A percentile compares a stretch with the other conserved stretches of the same genome.
phyloP scores from a whole-genome alignment of 2,888 invertebrate species.

The Pseudoips prasinana region DNA sequence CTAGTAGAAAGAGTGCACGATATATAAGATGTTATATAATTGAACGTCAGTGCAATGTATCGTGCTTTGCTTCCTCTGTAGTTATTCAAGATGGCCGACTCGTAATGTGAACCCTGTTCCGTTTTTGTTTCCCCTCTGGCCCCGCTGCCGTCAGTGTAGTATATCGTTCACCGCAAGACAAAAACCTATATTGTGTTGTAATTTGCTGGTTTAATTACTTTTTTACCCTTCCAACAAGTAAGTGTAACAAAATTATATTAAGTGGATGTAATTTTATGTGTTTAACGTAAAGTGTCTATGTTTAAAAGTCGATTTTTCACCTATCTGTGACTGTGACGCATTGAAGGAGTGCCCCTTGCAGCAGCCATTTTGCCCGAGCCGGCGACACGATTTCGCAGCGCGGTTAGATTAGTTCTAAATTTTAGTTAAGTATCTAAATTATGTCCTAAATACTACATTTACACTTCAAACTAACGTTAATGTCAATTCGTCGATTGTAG shows the following conservation, averaged over 20 bases:
- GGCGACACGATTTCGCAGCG: slow-evolving; percentile 79
- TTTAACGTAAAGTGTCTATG: slow-evolving; percentile 46
- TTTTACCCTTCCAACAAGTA: slow-evolving; percentile 81
- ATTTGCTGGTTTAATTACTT: slow-evolving; percentile 80
- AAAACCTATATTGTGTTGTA: slow-evolving; percentile 78
- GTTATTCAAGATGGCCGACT: slow-evolving; percentile 61
- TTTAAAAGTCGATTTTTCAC: slow-evolving; percentile 44
- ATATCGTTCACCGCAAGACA: slow-evolving; percentile 81
- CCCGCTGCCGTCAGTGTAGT: slow-evolving; percentile 81
- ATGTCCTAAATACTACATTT: slow-evolving; percentile 16
- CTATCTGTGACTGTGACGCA: slow-evolving; percentile 82
- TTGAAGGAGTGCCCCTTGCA: slow-evolving; percentile 83
- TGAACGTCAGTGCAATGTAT: slow-evolving; percentile 13
- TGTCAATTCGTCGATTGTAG: slow-evolving; percentile 20
- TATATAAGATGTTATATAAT: slow-evolving; percentile 7
- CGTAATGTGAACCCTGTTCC: slow-evolving; percentile 78
- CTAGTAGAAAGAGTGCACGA: slow-evolving; percentile 18
- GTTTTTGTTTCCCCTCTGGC: slow-evolving; percentile 80
- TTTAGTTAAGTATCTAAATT: slow-evolving; percentile 37
- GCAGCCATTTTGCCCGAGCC: slow-evolving; percentile 82
- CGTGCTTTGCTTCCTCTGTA: slow-evolving; percentile 26
- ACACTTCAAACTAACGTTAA: slow-evolving; percentile 14
- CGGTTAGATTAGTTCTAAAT: slow-evolving; percentile 58
- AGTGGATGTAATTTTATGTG: slow-evolving; percentile 59
- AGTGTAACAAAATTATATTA: slow-evolving; percentile 63